Evolutionary conservation across 2,113 vertebrate species (phyloP), one percentile per base, ranked within the genome.

Genomic region (Larimichthys polyactis): DNA sequence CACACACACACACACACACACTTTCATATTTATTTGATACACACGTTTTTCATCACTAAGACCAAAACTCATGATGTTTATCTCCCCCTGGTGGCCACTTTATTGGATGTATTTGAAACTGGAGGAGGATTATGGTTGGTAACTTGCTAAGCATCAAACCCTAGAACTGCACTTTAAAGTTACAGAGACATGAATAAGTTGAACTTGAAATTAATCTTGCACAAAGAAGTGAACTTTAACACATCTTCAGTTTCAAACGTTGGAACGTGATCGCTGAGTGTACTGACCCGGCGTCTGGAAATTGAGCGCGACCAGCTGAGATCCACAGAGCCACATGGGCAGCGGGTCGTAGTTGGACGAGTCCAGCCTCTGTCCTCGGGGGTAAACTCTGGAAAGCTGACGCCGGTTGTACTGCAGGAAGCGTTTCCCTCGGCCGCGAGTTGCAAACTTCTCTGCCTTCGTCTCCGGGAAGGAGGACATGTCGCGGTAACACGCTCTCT

Each of bases 341-440:
- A 96, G 93, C 4, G 96, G 95, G 91, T 96, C 95, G 24, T 96
- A 96, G 94, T 96, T 96, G 84, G 95, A 96, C 24, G 96, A 96
- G 90, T 96, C 96, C 79, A 96, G 94, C 43, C 96, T 92, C 75
- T 96, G 95, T 22, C 96, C 96, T 85, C 95, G 89, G 72, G 96
- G 96, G 66, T 96, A 96, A 69, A 96, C 93, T 43, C 96, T 94
- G 85, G 95, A 96, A 10, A 96, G 95, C 92, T 96, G 96, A 1
- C 94, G 89, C 7, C 94, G 95, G 91, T 96, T 96, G 85, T 96
- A 96, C 79, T 93, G 94, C 79, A 96, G 87, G 88, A 96, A 96
- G 52, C 90, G 93, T 40, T 93, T 94, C 68, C 95, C 95, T 60
- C 91, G 78, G 80, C 83, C 65, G 2, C 94, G 94, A 1, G 94